Percentiles rank a stretch among this genome's conserved stretches.
Conservation (phyloP, 1,140 invertebrate species). For the Caenorhabditis inopinata region DNA sequence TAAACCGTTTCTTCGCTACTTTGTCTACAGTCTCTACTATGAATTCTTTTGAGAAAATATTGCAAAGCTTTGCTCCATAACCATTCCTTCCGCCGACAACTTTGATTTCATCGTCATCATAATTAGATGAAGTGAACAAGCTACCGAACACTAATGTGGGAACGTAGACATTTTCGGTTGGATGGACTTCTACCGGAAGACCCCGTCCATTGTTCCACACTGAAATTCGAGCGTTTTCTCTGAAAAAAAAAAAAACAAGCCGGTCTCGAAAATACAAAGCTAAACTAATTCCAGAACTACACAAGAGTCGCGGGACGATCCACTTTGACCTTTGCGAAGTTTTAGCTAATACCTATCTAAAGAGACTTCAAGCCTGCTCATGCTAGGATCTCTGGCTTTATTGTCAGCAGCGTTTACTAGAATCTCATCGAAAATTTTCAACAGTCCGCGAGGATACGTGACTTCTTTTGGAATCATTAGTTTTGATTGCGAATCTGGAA, state of each 20-base stretch:
- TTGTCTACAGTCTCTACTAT: slow-evolving; percentile 86
- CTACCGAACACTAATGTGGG: slow-evolving; percentile 99
- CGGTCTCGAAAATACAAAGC: neutral
- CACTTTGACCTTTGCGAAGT: no score
- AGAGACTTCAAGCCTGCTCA: slow-evolving; percentile 93
- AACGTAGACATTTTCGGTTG: slow-evolving; percentile 95
- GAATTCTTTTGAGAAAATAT: slow-evolving; percentile 97
- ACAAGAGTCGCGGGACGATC: no score
- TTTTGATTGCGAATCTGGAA: neutral
- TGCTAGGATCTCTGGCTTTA: slow-evolving; percentile 89
- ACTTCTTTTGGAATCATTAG: neutral
- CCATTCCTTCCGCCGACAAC: slow-evolving; percentile 86
- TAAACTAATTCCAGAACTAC: neutral
- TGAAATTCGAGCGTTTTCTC: slow-evolving; percentile 83
- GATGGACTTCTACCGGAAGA: slow-evolving; percentile 92
- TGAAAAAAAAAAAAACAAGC: slow-evolving; percentile 58
- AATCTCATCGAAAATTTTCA: slow-evolving; percentile 98
- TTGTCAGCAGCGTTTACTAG: slow-evolving; percentile 98
- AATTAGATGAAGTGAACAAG: slow-evolving; percentile 96
- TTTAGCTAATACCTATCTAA: slow-evolving; percentile 87
- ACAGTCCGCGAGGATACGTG: slow-evolving; percentile 74
- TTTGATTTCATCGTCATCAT: slow-evolving; percentile 95
- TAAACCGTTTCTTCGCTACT: slow-evolving; percentile 83
- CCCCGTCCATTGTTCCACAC: slow-evolving; percentile 97
- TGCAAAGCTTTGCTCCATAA: slow-evolving; percentile 97